These are phyloP conservation scores for Pantherophis alleghaniensis DNA, from an alignment of 2,797 vertebrate species.

Conservation along the genomic window DNA sequence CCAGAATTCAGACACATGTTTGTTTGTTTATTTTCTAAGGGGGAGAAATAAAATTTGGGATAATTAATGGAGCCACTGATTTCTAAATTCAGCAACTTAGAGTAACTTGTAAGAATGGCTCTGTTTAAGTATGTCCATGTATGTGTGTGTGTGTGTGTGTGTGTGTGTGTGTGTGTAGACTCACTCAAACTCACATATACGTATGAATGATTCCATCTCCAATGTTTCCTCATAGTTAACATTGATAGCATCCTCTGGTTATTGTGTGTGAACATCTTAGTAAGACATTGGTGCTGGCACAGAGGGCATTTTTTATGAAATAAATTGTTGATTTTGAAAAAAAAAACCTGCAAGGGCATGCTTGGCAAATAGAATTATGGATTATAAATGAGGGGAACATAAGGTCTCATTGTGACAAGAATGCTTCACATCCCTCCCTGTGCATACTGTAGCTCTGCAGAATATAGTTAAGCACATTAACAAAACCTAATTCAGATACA, in stretches of 20 bases:
- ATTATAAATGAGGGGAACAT: conserved; percentile 81
- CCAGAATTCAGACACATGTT: conserved; percentile 79
- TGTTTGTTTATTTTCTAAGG: conserved; percentile 75
- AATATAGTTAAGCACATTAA: conserved; percentile 71
- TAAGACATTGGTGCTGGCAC: conserved; percentile 73
- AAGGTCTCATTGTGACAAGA: conserved; percentile 79
- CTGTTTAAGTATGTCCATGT: background rate
- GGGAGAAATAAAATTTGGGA: conserved; percentile 73
- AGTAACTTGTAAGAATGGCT: conserved; percentile 73
- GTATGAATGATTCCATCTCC: conserved; percentile 72
- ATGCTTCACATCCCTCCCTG: conserved; percentile 73
- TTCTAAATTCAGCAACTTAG: conserved; percentile 76
- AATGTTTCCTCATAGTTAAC: conserved; percentile 69
- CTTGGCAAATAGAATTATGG: conserved; percentile 83
- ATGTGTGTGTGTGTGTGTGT: background rate
- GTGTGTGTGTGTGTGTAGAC: background rate
- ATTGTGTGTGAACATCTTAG: conserved; percentile 75
- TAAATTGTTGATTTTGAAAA: conserved; percentile 70
- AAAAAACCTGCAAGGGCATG: conserved; percentile 74
- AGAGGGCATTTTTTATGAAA: conserved; percentile 79
- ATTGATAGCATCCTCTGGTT: conserved; percentile 71
- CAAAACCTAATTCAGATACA: conserved; percentile 63
- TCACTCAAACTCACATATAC: background rate
- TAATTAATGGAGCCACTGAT: conserved; percentile 77
- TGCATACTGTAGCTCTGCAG: conserved; percentile 68